Evolutionary conservation across 2,888 invertebrate genomes (phyloP), one percentile per base, ranked within the genome.

Genomic region (Volucella bombylans): DNA sequence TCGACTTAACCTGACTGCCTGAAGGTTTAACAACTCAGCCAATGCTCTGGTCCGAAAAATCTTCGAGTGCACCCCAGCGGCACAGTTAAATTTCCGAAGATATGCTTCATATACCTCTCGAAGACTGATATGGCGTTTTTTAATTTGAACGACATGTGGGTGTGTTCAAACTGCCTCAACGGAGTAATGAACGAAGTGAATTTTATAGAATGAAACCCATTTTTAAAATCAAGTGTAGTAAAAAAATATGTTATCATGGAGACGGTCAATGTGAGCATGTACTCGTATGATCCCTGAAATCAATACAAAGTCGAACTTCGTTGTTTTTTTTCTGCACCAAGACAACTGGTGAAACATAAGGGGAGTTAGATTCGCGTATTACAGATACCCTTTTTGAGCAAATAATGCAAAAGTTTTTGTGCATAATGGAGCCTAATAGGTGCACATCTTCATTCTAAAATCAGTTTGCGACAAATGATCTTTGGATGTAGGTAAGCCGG

Each of bases 91-190:
- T 82, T 64, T 14, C 23, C 10, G 54, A 88, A 87, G 39, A 87
- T 82, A 31, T 85, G 61, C 43, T 78, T 69, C 50, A 87, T 83
- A 54, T 77, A 47, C 45, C 81, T 77, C 45, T 87, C 83, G 55
- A 89, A 89, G 23, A 82, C 73, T 11, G 87, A 65, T 9, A 88
- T 87, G n/a, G 38, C n/a, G 54, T 87, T 88, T 14, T 62, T 71
- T 12, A 89, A 67, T 4, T 89, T 88, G 71, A 89, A 88, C 0
- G 89, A 88, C 87, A 89, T 87, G 18, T 77, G 81, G 6, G 79
- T 8, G 52, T 76, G 88, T 77, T 89, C 69, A 18, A 9, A 69
- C n/a, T 69, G 38, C 1, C 31, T 39, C 12, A 69, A 38, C 1
- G 57, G 69, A n/a, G 69, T 69, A 1, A 12, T 55, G n/a, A 55